Evolutionary conservation across 2,888 invertebrate genomes (phyloP).

Genomic region (Microdon myrmicae): DNA sequence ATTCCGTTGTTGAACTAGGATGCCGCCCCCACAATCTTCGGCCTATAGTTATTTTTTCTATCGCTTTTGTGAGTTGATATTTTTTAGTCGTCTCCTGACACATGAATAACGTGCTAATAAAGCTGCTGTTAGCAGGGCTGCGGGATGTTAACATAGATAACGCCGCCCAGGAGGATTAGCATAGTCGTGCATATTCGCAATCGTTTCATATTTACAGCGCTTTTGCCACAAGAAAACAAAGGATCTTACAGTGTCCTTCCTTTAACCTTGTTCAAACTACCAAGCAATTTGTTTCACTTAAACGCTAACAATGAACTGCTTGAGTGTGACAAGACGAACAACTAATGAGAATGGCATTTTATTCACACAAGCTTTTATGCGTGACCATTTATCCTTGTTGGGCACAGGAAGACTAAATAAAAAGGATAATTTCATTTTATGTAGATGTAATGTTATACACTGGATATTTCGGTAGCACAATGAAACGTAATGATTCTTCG

Average conservation of each 20-base stretch:
- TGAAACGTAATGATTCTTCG: too few species aligned
- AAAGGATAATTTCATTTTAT: conserved; percentile 31
- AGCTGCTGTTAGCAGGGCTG: conserved; percentile 32
- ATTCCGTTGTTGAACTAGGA: conserved; percentile 27
- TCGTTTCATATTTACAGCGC: conserved; percentile 29
- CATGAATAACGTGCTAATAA: conserved; percentile 29
- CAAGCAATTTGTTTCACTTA: conserved; percentile 48
- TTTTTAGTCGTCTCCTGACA: conserved; percentile 33
- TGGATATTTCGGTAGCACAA: too few species aligned
- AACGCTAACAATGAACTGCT: conserved; percentile 26
- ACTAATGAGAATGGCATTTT: conserved; percentile 50
- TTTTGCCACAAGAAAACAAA: background rate
- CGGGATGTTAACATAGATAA: conserved; percentile 30
- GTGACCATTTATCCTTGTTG: conserved; percentile 43
- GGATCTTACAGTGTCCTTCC: conserved; percentile 32
- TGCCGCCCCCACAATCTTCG: conserved; percentile 14
- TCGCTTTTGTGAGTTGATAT: conserved; percentile 12
- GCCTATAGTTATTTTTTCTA: conserved; percentile 8
- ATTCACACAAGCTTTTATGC: conserved; percentile 46
- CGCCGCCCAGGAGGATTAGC: background rate
- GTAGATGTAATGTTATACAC: too few species aligned
- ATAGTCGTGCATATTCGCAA: conserved; percentile 15
- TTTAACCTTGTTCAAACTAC: conserved; percentile 13
- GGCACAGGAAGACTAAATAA: conserved; percentile 15
- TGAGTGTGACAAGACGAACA: conserved; percentile 6